Percentiles rank a stretch among this genome's conserved stretches.
Conservation (phyloP, 35 echinoderm and acorn worm species). For the Diadema setosum region DNA sequence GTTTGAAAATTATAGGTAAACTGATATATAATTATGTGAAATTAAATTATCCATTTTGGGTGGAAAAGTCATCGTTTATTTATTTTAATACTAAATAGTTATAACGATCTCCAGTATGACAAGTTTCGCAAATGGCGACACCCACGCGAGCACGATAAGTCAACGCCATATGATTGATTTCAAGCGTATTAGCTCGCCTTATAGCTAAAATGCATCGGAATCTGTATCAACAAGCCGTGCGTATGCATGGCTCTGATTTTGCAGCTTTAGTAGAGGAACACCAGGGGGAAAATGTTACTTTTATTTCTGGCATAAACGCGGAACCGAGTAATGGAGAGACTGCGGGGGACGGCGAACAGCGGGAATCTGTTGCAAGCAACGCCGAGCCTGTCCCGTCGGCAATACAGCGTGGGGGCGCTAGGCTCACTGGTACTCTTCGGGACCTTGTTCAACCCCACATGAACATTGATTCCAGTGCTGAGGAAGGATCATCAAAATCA, state of each 20-base stretch:
- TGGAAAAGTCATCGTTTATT: no score
- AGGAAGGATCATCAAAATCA: neutral
- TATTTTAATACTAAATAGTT: no score
- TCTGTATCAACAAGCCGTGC: constrained; percentile 4
- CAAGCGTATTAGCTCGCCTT: no score
- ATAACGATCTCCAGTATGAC: no score
- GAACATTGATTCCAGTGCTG: neutral
- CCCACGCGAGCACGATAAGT: no score
- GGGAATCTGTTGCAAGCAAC: neutral
- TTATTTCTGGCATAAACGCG: neutral
- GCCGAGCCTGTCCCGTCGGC: neutral
- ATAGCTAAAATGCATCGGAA: neutral
- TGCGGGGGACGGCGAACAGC: neutral
- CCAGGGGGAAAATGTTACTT: neutral
- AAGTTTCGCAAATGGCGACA: no score
- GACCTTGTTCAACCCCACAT: neutral
- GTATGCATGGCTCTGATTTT: neutral
- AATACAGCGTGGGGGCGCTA: neutral
- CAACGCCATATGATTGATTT: no score
- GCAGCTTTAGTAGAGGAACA: neutral
- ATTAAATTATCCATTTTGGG: no score
- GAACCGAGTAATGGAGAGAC: neutral
- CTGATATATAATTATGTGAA: no score
- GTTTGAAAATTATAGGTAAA: no score
- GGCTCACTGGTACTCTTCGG: neutral